Evolutionary conservation across 2,113 vertebrate genomes (phyloP).

Genomic region (Lamprotornis superbus): DNA sequence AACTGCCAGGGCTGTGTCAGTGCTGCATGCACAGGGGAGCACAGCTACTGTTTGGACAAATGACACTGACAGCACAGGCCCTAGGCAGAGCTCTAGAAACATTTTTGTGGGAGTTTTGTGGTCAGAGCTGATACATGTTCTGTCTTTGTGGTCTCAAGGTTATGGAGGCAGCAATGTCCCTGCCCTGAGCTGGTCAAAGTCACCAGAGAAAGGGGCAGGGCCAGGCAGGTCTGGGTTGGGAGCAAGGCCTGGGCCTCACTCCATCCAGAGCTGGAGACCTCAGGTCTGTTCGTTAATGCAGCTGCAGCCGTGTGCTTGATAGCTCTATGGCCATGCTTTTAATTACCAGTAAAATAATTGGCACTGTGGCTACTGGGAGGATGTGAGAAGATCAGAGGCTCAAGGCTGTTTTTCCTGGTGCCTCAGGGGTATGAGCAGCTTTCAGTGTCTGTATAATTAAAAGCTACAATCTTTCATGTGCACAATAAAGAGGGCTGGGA

Average conservation of each 20-base stretch:
- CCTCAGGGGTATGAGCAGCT: constrained; percentile 61
- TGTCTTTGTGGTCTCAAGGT: not conserved
- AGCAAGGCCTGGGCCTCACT: not conserved
- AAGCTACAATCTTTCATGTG: constrained; percentile 77
- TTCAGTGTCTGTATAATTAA: constrained; percentile 78
- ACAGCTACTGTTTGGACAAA: not conserved
- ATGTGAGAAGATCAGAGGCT: constrained; percentile 72
- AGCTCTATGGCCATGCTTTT: constrained; percentile 67
- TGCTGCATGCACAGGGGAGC: not conserved
- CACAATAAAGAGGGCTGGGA: constrained; percentile 72
- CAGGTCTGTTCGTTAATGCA: not conserved
- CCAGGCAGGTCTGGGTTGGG: not conserved
- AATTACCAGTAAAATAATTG: constrained; percentile 83
- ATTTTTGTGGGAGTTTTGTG: not conserved
- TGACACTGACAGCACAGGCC: fast-evolving
- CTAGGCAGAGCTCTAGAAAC: not conserved
- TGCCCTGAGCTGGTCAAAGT: not conserved
- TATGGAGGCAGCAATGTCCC: not conserved
- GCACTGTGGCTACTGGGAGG: constrained; percentile 69
- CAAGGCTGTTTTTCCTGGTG: constrained; percentile 63
- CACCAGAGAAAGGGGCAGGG: not conserved
- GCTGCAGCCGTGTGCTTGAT: constrained; percentile 30
- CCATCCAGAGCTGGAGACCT: not conserved
- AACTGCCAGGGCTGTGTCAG: not conserved
- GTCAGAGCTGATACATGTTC: fast-evolving